These are phyloP conservation scores for Blennius ocellaris DNA, from an alignment of 2,113 vertebrate genomes.

Conservation along the genomic window DNA sequence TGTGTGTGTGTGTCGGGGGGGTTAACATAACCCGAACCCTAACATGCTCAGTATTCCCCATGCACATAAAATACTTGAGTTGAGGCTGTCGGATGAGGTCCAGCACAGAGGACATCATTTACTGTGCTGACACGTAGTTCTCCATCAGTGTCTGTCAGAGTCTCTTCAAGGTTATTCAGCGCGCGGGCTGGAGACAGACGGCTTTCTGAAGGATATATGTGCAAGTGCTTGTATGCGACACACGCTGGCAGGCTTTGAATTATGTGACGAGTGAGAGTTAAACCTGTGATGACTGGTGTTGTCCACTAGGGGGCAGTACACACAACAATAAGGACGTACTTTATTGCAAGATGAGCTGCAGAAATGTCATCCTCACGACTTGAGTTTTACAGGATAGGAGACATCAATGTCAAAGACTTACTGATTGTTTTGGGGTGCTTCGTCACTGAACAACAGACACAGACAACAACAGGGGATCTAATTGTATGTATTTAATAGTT, in stretches of 20 bases:
- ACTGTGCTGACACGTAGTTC: constrained; percentile 11
- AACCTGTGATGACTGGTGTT: neutral
- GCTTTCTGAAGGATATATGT: neutral
- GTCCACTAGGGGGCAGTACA: neutral
- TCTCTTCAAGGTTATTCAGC: constrained; percentile 26
- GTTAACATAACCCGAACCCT: too few relatives aligned
- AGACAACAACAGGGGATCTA: too few relatives aligned
- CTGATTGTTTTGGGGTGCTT: too few relatives aligned
- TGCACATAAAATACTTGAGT: neutral
- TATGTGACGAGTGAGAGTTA: neutral
- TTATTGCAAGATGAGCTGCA: too few relatives aligned
- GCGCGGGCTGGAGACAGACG: neutral
- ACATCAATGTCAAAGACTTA: too few relatives aligned
- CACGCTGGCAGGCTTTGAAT: neutral
- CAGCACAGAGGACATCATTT: constrained; percentile 22
- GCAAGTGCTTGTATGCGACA: neutral
- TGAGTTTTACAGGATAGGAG: too few relatives aligned
- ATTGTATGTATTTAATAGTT: too few relatives aligned
- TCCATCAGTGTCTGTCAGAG: constrained; percentile 31
- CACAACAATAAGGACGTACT: too few relatives aligned
- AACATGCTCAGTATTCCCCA: too few relatives aligned
- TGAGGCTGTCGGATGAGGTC: constrained; percentile 23
- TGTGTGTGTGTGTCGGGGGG: too few relatives aligned
- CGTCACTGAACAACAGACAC: too few relatives aligned
- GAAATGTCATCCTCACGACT: too few relatives aligned